Evolutionary conservation across 2,888 invertebrate species (phyloP), one percentile per base, ranked within the genome.

Genomic region (Molanna angustata): DNA sequence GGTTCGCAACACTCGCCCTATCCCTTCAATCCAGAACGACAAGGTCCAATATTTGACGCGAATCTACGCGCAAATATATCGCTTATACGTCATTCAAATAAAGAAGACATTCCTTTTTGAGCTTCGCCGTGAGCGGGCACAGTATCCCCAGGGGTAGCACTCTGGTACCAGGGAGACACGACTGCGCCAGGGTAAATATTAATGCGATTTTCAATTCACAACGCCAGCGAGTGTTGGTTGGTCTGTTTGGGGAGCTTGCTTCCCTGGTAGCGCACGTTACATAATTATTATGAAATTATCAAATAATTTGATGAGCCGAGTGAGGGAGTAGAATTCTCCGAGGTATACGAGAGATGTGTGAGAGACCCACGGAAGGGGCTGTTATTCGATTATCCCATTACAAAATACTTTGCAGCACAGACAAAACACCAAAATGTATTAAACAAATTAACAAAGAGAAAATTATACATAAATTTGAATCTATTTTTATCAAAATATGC

Each of bases 241-340:
- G 35, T 18, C 35, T 44, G 41, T 17, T 20, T 32, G 31, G 18
- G 22, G 48, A 22, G n/a, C n/a, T 19, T 45, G 42, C 39, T 14
- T 40, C 27, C 49, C 44, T 33, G 37, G 46, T 31, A 32, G 43
- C 52, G 69, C 69, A 70, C 69, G 72, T 69, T 69, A 67, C 72
- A 73, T 76, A 76, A 77, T 77, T 76, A 77, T 75, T 76, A 76
- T 75, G 75, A 76, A 76, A 77, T 77, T 76, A 72, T 73, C 73
- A 73, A 76, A 77, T 77, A 76, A 76, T 76, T 59, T 56, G 56
- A 59, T 54, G 58, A 56, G 56, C 31, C 45, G 44, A 27, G 39
- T n/a, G 49, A 49, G 40, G 49, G 47, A 39, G 41, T 20, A 49
- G 35, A 39, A 52, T 48, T 19, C 52, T 46, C 50, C 14, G 32